phyloP scores from a whole-genome alignment of 1,140 invertebrate species.

The Antheraea pernyi region DNA sequence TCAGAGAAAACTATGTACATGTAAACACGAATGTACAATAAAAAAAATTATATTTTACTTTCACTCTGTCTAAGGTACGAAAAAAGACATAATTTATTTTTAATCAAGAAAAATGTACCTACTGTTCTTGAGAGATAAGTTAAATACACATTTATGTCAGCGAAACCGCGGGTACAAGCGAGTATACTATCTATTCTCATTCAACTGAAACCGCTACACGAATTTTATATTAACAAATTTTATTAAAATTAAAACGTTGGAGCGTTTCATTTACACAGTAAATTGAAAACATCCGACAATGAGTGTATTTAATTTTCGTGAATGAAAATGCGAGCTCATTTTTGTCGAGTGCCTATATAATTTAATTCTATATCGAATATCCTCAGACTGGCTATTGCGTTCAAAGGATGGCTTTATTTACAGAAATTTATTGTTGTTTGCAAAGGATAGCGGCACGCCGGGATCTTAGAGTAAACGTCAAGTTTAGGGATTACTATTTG shows the following conservation, averaged over 20 bases:
- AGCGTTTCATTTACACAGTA: background rate
- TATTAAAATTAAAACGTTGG: background rate
- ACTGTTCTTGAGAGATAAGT: no score
- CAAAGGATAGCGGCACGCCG: background rate
- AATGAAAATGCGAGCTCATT: background rate
- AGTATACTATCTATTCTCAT: no score
- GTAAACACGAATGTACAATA: no score
- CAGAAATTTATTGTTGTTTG: conserved; percentile 9
- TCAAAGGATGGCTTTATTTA: conserved; percentile 9
- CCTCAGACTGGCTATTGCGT: background rate
- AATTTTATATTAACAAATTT: background rate
- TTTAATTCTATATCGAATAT: conserved; percentile 2
- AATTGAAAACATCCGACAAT: background rate
- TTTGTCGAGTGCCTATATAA: background rate
- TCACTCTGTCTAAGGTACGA: no score
- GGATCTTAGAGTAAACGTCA: background rate
- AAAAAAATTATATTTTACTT: no score
- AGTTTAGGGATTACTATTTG: conserved; percentile 4
- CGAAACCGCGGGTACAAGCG: no score
- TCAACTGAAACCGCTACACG: no score
- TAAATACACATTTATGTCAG: no score
- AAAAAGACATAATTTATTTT: no score
- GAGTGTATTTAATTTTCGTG: background rate
- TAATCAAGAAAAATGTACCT: no score
- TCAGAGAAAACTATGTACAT: no score